Evolutionary conservation across 2,113 vertebrate genomes (phyloP).

Genomic region (Vidua macroura): DNA sequence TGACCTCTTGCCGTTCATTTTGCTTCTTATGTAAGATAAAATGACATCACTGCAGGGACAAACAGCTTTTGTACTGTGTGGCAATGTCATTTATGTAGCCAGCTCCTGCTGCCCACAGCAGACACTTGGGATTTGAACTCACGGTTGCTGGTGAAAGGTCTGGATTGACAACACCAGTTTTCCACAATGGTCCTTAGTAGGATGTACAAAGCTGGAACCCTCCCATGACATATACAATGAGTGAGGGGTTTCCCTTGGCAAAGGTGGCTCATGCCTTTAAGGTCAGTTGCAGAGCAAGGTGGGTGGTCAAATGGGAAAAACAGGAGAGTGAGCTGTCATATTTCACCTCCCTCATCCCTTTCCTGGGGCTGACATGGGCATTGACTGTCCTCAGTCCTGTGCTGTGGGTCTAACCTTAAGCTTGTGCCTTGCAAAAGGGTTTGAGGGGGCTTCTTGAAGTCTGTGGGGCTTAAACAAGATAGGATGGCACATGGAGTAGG

Average conservation of each 20-base stretch:
- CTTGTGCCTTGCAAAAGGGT: not conserved
- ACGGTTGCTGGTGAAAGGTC: not conserved
- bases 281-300: not conserved
- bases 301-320: not conserved
- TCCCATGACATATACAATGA: not conserved
- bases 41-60: not conserved
- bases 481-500: rapidly evolving
- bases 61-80: not conserved
- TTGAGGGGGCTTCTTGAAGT: not conserved
- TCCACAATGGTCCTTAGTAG: not conserved
- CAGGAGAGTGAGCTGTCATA: rapidly evolving
- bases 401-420: not conserved
- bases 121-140: not conserved
- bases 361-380: not conserved
- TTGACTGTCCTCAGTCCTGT: not conserved
- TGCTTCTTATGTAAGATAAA: not conserved
- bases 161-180: not conserved
- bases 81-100: not conserved
- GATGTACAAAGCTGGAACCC: not conserved
- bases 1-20: not conserved
- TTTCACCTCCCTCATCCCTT: not conserved
- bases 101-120: not conserved
- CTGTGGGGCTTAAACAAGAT: not conserved
- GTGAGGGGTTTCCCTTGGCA: not conserved
- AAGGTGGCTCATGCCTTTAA: not conserved